A percentile compares a stretch with the other conserved stretches of the same genome.
These are phyloP conservation scores for Sitodiplosis mosellana DNA, from an alignment of 1,140 invertebrate genomes.

Conservation along the genomic window DNA sequence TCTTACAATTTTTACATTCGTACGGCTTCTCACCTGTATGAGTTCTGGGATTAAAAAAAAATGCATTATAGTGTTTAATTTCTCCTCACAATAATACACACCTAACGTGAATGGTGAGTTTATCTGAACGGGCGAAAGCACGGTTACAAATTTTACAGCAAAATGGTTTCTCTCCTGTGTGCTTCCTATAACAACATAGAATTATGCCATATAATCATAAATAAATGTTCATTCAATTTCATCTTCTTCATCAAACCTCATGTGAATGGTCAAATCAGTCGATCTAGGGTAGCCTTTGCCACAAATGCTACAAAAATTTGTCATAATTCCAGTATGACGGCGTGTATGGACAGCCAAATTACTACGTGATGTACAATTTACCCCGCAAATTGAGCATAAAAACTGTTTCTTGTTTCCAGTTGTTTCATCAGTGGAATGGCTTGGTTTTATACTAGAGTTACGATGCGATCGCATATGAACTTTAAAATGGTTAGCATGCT, in stretches of 20 bases:
- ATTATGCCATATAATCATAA: background rate
- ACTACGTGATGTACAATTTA: conserved; percentile 9
- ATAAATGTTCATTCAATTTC: background rate
- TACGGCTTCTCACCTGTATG: background rate
- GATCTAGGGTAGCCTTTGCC: conserved; percentile 43
- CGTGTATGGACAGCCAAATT: conserved; percentile 32
- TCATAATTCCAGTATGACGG: conserved; percentile 37
- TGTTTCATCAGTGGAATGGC: background rate
- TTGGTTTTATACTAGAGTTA: background rate
- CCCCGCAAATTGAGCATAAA: conserved; percentile 20
- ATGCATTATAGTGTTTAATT: background rate
- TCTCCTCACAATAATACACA: background rate
- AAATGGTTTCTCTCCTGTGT: conserved; percentile 26
- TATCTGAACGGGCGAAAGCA: conserved; percentile 14
- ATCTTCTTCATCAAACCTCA: conserved; percentile 13
- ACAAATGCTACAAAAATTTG: conserved; percentile 37
- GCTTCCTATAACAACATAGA: conserved; percentile 14
- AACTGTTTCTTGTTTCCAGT: conserved; percentile 10
- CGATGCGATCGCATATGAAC: background rate
- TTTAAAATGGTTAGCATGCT: background rate
- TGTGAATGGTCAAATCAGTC: conserved; percentile 28
- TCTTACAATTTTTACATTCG: background rate
- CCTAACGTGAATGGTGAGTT: conserved; percentile 18
- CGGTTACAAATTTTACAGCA: conserved; percentile 15
- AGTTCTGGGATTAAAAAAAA: background rate